A percentile compares a stretch with the other conserved stretches of the same genome.
phyloP scores from a whole-genome alignment of 2,888 invertebrate genomes.

The Crematogaster levior region DNA sequence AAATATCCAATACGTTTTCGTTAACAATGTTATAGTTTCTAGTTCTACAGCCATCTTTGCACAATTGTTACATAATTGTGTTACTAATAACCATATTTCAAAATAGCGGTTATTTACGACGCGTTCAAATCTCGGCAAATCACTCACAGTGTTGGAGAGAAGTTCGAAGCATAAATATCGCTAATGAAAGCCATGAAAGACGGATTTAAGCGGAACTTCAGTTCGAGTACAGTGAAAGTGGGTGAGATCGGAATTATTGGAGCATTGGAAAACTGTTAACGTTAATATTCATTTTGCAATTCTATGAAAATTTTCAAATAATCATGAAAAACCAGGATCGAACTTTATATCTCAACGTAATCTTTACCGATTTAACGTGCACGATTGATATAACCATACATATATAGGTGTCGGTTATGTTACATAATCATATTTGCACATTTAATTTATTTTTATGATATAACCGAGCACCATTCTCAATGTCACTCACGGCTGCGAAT shows the following conservation, averaged over 20 bases:
- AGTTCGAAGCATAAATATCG: conserved; percentile 1
- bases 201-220: conserved; percentile 4
- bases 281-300: conserved; percentile 21
- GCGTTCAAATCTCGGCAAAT: background rate
- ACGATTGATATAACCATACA: background rate
- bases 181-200: conserved; percentile 5
- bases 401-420: background rate
- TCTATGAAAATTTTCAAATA: background rate
- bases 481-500: conserved; percentile 19
- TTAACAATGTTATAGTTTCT: conserved; percentile 4
- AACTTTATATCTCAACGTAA: background rate
- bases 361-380: too few species aligned
- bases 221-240: conserved; percentile 44
- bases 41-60: background rate
- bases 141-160: background rate
- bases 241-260: conserved; percentile 50
- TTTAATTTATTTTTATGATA: background rate
- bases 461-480: background rate
- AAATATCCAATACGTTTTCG: background rate
- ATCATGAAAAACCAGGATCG: background rate
- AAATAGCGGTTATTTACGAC: background rate
- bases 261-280: conserved; percentile 36
- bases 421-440: background rate
- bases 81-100: background rate
- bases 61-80: background rate